These are phyloP conservation scores for Micromesistius poutassou DNA, from an alignment of 2,797 vertebrate species.

Conservation along the genomic window DNA sequence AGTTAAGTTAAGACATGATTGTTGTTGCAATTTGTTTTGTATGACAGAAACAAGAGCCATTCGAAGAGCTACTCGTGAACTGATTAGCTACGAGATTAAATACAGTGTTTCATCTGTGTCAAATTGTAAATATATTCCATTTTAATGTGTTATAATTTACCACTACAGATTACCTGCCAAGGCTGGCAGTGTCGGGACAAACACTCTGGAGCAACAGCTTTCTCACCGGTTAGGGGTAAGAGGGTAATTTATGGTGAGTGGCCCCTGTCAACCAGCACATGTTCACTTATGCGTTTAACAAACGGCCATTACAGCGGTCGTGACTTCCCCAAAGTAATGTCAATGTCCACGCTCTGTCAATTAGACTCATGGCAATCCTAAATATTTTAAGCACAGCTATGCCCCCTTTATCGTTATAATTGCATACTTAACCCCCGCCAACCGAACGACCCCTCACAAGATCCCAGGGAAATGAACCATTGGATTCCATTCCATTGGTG, in stretches of 20 bases:
- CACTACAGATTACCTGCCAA: background rate
- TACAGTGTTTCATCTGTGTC: background rate
- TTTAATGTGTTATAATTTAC: background rate
- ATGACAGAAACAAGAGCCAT: background rate
- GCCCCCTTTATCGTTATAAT: constrained; percentile 52
- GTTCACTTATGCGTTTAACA: background rate
- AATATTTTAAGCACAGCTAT: constrained; percentile 58
- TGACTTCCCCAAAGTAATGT: background rate
- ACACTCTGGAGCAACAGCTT: background rate
- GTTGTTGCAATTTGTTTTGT: background rate
- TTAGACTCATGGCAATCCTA: constrained; percentile 38
- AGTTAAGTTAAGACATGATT: background rate
- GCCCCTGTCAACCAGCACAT: background rate
- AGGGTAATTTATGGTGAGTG: background rate
- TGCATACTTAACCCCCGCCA: constrained; percentile 61
- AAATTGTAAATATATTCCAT: too few relatives aligned
- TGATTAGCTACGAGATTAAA: background rate
- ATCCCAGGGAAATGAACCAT: constrained; percentile 46
- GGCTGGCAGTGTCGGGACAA: background rate
- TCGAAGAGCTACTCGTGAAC: background rate
- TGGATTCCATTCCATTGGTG: too few relatives aligned
- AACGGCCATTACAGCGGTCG: background rate
- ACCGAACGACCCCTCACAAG: constrained; percentile 43
- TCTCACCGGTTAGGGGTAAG: too few relatives aligned
- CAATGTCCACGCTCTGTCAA: constrained; percentile 26